These are phyloP conservation scores for Vulpes vulpes DNA, from an alignment of 2,113 vertebrate species.

Conservation along the genomic window DNA sequence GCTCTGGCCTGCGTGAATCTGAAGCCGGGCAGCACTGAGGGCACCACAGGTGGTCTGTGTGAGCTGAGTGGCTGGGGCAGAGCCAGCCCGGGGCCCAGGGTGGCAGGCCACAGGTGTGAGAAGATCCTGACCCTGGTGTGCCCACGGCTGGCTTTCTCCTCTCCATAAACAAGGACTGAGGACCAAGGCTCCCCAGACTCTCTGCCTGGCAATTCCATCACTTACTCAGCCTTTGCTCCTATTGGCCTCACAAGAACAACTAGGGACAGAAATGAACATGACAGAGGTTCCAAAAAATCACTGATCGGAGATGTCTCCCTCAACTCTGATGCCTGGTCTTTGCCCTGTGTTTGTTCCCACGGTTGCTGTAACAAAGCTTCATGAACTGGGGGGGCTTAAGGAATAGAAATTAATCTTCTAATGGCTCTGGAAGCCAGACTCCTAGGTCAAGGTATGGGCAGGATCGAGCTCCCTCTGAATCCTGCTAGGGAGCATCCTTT, in stretches of 20 bases:
- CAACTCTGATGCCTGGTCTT: background rate
- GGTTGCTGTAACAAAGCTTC: background rate
- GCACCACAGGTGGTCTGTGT: background rate
- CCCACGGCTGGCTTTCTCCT: accelerated
- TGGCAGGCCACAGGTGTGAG: background rate
- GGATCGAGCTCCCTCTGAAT: background rate
- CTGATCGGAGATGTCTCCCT: background rate
- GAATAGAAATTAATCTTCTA: background rate
- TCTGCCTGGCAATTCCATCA: background rate
- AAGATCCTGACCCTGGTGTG: accelerated
- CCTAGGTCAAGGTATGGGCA: background rate
- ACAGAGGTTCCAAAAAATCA: background rate
- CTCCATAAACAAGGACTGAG: background rate
- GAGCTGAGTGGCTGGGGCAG: background rate
- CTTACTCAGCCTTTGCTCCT: background rate
- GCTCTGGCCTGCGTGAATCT: background rate
- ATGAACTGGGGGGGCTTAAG: background rate
- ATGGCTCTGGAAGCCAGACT: background rate
- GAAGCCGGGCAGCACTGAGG: background rate
- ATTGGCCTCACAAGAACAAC: background rate
- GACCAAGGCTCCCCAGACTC: background rate
- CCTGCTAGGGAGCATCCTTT: accelerated
- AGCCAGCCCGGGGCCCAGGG: background rate
- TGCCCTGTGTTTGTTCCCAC: background rate
- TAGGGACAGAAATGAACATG: background rate